A percentile compares a stretch with the other conserved stretches of the same genome.
phyloP scores from a whole-genome alignment of 2,113 vertebrate species.

The Tachysurus vachellii region DNA sequence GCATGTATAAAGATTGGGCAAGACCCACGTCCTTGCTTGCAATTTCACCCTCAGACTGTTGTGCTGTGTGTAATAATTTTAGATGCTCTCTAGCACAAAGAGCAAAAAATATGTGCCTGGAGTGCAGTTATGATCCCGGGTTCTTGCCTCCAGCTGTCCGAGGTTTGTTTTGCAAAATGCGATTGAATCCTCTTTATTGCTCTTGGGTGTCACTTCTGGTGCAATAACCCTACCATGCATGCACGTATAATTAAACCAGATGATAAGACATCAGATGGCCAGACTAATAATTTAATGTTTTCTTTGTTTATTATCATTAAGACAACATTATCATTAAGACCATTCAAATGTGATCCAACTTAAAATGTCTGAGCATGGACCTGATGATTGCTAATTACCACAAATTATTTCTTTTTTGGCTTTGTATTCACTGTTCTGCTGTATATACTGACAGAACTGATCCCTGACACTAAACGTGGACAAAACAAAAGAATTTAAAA shows the following conservation, averaged over 20 bases:
- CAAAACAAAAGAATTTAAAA: not conserved
- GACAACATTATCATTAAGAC: not conserved
- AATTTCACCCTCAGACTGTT: not conserved
- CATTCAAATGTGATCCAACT: not conserved
- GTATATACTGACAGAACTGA: not conserved
- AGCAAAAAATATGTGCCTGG: not conserved
- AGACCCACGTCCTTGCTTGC: not conserved
- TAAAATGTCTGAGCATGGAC: not conserved
- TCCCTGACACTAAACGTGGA: not conserved
- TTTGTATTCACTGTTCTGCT: not conserved
- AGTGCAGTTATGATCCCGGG: not conserved
- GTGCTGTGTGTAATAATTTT: not conserved
- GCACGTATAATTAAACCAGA: not conserved
- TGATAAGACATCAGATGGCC: not conserved
- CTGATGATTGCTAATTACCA: not conserved
- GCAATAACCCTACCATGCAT: not conserved
- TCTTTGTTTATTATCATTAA: not conserved
- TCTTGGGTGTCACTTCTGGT: not conserved
- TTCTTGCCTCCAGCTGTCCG: not conserved
- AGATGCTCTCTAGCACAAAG: not conserved
- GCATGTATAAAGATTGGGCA: not conserved
- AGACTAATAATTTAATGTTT: not conserved
- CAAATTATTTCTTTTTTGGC: not conserved
- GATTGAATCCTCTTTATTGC: constrained; percentile 7
- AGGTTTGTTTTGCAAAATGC: constrained; percentile 8